phyloP scores from a whole-genome alignment of 1,140 invertebrate species.

The Probaryconus sp. region DNA sequence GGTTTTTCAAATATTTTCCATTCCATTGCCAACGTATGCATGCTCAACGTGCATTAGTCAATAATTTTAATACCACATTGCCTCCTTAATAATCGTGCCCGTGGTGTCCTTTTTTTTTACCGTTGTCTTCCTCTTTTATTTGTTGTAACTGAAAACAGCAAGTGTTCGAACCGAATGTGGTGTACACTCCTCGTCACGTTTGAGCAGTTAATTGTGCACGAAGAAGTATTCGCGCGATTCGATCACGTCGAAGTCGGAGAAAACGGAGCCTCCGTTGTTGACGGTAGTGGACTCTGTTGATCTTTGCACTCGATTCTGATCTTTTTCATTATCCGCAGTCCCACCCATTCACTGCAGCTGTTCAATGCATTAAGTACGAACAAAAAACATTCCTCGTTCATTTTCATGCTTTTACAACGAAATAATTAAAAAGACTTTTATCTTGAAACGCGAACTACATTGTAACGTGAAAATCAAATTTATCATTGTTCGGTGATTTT shows the following conservation, averaged over 20 bases:
- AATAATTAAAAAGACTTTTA: too few species aligned
- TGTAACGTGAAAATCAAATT: too few species aligned
- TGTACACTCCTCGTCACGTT: slow-evolving; percentile 60
- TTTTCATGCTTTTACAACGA: neutral
- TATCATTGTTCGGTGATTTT: too few species aligned
- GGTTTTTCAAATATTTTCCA: neutral
- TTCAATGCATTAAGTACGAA: slow-evolving; percentile 14
- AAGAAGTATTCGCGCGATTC: slow-evolving; percentile 42
- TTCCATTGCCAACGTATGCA: neutral
- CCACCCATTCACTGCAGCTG: slow-evolving; percentile 9
- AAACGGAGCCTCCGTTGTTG: slow-evolving; percentile 37
- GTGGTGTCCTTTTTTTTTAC: neutral
- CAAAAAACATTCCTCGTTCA: slow-evolving; percentile 16
- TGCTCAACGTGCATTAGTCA: too few species aligned
- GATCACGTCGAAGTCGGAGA: slow-evolving; percentile 29
- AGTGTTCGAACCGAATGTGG: slow-evolving; percentile 23
- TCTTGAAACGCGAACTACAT: too few species aligned
- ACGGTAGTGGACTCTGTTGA: slow-evolving; percentile 9
- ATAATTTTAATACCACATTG: slow-evolving; percentile 3
- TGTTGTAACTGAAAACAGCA: slow-evolving; percentile 21
- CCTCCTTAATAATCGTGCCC: neutral
- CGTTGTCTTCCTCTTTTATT: slow-evolving; percentile 4
- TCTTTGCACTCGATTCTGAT: slow-evolving; percentile 35
- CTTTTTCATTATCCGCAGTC: slow-evolving; percentile 41
- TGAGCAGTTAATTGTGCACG: slow-evolving; percentile 57